Percentiles rank a stretch among this genome's conserved stretches.
These are phyloP conservation scores for Anseranas semipalmata DNA, from an alignment of 2,113 vertebrate species.

Conservation along the genomic window DNA sequence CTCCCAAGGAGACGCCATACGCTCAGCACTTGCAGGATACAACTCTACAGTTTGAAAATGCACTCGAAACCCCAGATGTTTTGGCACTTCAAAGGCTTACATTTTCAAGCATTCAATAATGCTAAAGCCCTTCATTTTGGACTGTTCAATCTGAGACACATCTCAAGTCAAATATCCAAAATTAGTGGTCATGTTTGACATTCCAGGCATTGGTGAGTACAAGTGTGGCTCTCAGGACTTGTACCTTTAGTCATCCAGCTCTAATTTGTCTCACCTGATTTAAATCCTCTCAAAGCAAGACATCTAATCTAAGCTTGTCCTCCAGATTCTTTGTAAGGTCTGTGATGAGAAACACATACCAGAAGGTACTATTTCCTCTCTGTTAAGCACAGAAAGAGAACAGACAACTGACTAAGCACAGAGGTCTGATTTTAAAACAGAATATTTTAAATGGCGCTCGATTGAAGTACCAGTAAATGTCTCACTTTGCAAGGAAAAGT, in stretches of 20 bases:
- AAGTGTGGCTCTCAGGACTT: not conserved
- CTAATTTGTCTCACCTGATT: not conserved
- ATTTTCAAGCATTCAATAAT: not conserved
- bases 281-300: not conserved
- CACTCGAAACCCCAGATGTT: not conserved
- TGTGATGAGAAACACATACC: not conserved
- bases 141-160: not conserved
- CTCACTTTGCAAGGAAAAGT: not conserved
- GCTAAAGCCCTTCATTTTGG: not conserved
- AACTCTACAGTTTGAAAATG: not conserved
- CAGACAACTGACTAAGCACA: not conserved
- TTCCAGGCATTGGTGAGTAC: not conserved
- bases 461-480: not conserved
- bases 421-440: not conserved
- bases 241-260: not conserved
- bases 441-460: not conserved
- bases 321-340: not conserved
- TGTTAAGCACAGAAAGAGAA: not conserved
- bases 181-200: not conserved
- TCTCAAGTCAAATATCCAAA: not conserved
- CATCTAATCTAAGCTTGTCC: not conserved
- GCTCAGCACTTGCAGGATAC: not conserved
- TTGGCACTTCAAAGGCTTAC: not conserved
- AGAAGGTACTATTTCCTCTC: not conserved
- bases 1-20: not conserved